A percentile compares a stretch with the other conserved stretches of the same genome.
phyloP scores from a whole-genome alignment of 2,797 vertebrate genomes.

The Acipenser ruthenus region DNA sequence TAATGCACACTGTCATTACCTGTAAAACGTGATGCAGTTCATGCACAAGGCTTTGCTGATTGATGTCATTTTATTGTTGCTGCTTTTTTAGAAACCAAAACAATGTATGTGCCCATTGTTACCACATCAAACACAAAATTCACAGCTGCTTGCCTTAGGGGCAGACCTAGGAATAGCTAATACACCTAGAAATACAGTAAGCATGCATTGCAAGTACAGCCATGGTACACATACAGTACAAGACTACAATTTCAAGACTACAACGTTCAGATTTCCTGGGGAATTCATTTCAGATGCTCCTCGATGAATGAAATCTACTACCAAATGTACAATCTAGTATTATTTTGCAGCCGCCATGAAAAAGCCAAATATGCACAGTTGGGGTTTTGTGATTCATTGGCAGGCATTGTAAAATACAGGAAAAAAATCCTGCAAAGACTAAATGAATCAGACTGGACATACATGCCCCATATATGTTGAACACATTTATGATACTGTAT shows the following conservation, averaged over 20 bases:
- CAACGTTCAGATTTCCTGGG: slow-evolving; percentile 58
- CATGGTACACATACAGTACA: slow-evolving; percentile 12
- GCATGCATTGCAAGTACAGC: slow-evolving; percentile 47
- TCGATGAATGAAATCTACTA: slow-evolving; percentile 42
- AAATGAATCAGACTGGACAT: not conserved
- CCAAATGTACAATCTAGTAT: slow-evolving; percentile 40
- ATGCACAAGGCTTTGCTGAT: too few relatives aligned
- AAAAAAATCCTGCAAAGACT: not conserved
- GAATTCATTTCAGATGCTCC: slow-evolving; percentile 51
- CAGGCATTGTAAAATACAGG: slow-evolving; percentile 10
- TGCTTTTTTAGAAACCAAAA: not conserved
- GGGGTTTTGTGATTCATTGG: slow-evolving; percentile 30
- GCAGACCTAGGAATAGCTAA: slow-evolving; percentile 51
- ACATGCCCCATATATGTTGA: too few relatives aligned
- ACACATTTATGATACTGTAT: too few relatives aligned
- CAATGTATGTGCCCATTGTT: not conserved
- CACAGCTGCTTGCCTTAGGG: slow-evolving; percentile 35
- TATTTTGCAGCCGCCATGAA: slow-evolving; percentile 32
- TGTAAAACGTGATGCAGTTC: too few relatives aligned
- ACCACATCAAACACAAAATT: slow-evolving; percentile 38
- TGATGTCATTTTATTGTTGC: too few relatives aligned
- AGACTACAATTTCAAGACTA: slow-evolving; percentile 18
- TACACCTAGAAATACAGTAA: slow-evolving; percentile 64
- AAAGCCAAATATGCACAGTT: slow-evolving; percentile 27
- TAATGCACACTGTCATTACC: too few relatives aligned